These are phyloP conservation scores for Hippocampus abdominalis DNA, from an alignment of 2,113 vertebrate species.

Conservation along the genomic window DNA sequence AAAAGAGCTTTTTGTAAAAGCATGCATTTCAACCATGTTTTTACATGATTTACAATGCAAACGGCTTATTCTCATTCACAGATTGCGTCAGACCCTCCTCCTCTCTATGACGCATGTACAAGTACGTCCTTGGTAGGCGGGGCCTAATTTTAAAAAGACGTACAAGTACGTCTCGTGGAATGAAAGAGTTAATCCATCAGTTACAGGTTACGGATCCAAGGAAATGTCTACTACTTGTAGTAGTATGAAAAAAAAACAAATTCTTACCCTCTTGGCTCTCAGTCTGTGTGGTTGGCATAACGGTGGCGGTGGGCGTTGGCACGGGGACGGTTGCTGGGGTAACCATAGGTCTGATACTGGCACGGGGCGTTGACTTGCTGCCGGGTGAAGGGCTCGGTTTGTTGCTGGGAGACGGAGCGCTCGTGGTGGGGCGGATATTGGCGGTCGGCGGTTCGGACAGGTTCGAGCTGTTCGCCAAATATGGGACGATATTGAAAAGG, in stretches of 20 bases:
- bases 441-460: constrained; percentile 93
- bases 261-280: constrained; percentile 89
- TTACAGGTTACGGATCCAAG: background rate
- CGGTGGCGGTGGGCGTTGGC: constrained; percentile 93
- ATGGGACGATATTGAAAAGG: background rate
- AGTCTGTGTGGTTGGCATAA: constrained; percentile 96
- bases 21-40: too few relatives aligned
- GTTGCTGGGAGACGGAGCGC: constrained; percentile 80
- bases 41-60: too few relatives aligned
- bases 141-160: too few relatives aligned
- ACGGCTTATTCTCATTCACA: too few relatives aligned
- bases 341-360: constrained; percentile 96
- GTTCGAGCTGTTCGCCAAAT: constrained; percentile 74
- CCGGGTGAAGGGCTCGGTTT: constrained; percentile 77
- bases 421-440: constrained; percentile 97
- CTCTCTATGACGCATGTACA: too few relatives aligned
- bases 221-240: background rate
- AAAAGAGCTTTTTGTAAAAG: too few relatives aligned
- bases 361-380: constrained; percentile 91
- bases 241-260: background rate
- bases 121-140: too few relatives aligned
- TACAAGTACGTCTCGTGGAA: too few relatives aligned
- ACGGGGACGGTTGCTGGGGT: constrained; percentile 86
- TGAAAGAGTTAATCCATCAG: background rate
- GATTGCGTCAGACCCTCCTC: too few relatives aligned